Percentiles rank a stretch among this genome's conserved stretches.
Conservation (phyloP, 2,888 invertebrate genomes). For the Emmelina monodactyla region DNA sequence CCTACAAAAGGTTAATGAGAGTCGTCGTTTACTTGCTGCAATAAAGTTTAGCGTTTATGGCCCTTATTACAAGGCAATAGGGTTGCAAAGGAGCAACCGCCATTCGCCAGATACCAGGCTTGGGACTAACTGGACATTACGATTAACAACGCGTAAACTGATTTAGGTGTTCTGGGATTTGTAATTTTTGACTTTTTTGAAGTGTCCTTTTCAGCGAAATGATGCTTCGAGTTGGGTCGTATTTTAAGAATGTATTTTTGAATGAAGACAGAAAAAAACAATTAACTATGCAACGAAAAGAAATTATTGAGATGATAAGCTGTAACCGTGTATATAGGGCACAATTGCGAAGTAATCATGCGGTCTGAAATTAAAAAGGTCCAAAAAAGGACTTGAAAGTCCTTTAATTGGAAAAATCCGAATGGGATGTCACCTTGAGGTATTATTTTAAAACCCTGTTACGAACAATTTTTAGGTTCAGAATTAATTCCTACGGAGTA, state of each 20-base stretch:
- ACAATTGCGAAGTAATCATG: no score
- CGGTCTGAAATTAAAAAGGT: no score
- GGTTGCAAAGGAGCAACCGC: no score
- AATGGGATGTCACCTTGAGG: no score
- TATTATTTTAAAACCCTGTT: no score
- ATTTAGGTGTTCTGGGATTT: conserved; percentile 32
- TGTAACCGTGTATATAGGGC: no score
- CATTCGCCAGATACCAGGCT: conserved; percentile 39
- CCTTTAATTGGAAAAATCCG: no score
- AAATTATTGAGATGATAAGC: no score
- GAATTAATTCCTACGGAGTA: no score
- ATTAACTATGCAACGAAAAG: background rate
- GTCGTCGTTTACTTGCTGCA: conserved; percentile 47
- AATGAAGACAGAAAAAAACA: background rate
- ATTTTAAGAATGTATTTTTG: background rate
- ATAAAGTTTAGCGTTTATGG: conserved; percentile 59
- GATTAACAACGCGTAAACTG: conserved; percentile 51
- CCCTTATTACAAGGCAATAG: no score
- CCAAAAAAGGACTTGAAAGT: no score
- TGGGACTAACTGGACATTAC: conserved; percentile 27
- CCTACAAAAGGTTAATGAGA: conserved; percentile 43
- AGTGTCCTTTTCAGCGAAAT: background rate
- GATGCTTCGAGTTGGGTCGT: background rate
- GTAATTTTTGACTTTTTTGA: conserved; percentile 11
- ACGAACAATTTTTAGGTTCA: no score